Percentiles rank a stretch among this genome's conserved stretches.
phyloP scores from a whole-genome alignment of 1,140 invertebrate genomes.

The Zaprionus vittiger region DNA sequence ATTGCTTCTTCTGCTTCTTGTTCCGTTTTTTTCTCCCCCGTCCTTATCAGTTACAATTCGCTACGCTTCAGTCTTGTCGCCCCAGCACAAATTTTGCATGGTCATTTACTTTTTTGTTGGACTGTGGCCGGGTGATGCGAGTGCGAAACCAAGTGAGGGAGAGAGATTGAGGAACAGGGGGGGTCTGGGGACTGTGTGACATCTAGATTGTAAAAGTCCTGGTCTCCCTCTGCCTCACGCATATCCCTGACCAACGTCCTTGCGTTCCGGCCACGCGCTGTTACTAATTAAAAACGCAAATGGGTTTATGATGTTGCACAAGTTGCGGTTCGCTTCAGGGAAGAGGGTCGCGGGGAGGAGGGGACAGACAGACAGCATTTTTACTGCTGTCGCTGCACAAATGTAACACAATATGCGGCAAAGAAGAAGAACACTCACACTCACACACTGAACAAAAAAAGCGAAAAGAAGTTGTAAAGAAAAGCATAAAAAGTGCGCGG shows the following conservation, averaged over 20 bases:
- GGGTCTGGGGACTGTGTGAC: conserved; percentile 30
- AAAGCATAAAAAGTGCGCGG: conserved; percentile 72
- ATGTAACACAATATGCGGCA: conserved; percentile 54
- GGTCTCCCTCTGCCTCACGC: conserved; percentile 27
- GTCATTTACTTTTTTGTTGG: conserved; percentile 67
- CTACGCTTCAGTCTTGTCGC: conserved; percentile 38
- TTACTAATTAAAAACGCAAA: conserved; percentile 82
- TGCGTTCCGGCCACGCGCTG: conserved; percentile 54
- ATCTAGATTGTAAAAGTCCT: conserved; percentile 48
- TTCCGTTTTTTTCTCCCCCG: neutral
- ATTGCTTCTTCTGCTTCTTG: conserved; percentile 9
- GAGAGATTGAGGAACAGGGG: neutral
- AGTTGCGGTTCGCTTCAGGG: conserved; percentile 65
- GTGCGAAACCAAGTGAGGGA: neutral
- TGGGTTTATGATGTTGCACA: conserved; percentile 82
- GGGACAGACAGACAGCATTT: conserved; percentile 42
- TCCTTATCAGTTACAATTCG: conserved; percentile 45
- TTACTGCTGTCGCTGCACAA: conserved; percentile 78
- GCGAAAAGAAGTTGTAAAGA: conserved; percentile 76
- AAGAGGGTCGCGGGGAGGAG: neutral
- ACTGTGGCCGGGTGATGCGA: neutral
- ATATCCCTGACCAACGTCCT: conserved; percentile 61
- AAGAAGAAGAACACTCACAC: conserved; percentile 19
- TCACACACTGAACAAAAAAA: conserved; percentile 4
- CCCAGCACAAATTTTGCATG: conserved; percentile 68